A percentile compares a stretch with the other conserved stretches of the same genome.
Conservation (phyloP, 2,113 vertebrate species). For the Herpetotheres cachinnans region DNA sequence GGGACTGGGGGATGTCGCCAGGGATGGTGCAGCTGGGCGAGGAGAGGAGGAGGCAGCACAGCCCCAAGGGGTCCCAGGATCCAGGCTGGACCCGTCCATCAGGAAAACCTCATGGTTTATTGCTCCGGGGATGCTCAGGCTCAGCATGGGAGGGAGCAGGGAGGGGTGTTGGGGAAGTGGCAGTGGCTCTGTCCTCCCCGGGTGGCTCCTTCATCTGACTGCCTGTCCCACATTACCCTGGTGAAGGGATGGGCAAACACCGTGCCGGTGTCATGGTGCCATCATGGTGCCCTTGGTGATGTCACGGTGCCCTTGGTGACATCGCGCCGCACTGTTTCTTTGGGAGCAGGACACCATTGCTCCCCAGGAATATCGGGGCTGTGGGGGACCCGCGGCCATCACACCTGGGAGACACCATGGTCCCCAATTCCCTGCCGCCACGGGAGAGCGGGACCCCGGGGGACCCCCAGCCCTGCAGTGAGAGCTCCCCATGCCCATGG, state of each 20-base stretch:
- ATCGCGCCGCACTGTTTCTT: fast-evolving
- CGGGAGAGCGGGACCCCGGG: fast-evolving
- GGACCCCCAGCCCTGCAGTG: neutral
- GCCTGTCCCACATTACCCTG: neutral
- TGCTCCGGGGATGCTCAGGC: neutral
- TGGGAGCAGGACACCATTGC: neutral
- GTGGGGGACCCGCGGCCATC: fast-evolving
- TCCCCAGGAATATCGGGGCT: neutral
- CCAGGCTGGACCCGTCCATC: neutral
- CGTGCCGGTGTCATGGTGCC: neutral
- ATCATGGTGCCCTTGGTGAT: neutral
- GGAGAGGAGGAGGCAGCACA: neutral
- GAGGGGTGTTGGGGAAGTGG: neutral
- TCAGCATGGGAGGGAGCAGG: fast-evolving
- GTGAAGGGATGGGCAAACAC: neutral
- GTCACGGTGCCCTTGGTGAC: neutral
- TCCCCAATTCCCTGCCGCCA: neutral
- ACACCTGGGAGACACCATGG: neutral
- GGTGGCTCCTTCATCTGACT: neutral
- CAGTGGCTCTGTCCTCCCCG: neutral
- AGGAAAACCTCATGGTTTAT: neutral
- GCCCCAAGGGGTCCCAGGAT: fast-evolving
- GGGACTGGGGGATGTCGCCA: neutral
- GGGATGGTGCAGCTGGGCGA: neutral
- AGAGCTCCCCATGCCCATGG: fast-evolving